Conservation (phyloP, 2,797 vertebrate genomes). For the Nyctalus aviator region DNA sequence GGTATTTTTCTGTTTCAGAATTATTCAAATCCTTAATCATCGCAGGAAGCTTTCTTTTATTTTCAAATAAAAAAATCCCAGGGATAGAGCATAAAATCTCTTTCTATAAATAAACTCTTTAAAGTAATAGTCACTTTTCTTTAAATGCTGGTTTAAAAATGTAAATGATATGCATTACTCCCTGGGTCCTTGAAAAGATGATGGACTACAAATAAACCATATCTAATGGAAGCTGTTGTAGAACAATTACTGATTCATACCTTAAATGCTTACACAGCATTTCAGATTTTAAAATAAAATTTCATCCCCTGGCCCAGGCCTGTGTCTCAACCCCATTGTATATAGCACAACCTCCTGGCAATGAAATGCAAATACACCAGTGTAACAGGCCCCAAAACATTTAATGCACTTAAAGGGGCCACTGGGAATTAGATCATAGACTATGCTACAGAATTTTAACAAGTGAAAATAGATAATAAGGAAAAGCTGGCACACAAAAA, state of each 20-base stretch:
- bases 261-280: constrained; percentile 79
- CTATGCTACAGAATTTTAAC: background rate
- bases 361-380: constrained; percentile 36
- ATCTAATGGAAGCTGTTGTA: constrained; percentile 75
- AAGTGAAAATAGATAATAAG: background rate
- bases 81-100: constrained; percentile 15
- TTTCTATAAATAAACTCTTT: constrained; percentile 49
- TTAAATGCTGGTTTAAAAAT: constrained; percentile 69
- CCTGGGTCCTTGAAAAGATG: constrained; percentile 64
- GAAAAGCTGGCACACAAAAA: background rate
- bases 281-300: constrained; percentile 82
- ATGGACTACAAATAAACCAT: constrained; percentile 71
- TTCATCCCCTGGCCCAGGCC: constrained; percentile 31
- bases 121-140: constrained; percentile 56
- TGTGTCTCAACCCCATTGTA: constrained; percentile 40
- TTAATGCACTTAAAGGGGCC: background rate
- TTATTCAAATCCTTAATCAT: constrained; percentile 47
- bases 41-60: constrained; percentile 58
- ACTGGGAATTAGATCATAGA: background rate
- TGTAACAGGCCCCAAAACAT: constrained; percentile 45
- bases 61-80: background rate
- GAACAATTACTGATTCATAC: constrained; percentile 61
- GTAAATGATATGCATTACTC: constrained; percentile 72
- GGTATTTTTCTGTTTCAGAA: constrained; percentile 63
- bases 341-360: constrained; percentile 76